These are phyloP conservation scores for Dicerorhinus sumatrensis DNA, from an alignment of 2,113 vertebrate genomes.

Conservation along the genomic window DNA sequence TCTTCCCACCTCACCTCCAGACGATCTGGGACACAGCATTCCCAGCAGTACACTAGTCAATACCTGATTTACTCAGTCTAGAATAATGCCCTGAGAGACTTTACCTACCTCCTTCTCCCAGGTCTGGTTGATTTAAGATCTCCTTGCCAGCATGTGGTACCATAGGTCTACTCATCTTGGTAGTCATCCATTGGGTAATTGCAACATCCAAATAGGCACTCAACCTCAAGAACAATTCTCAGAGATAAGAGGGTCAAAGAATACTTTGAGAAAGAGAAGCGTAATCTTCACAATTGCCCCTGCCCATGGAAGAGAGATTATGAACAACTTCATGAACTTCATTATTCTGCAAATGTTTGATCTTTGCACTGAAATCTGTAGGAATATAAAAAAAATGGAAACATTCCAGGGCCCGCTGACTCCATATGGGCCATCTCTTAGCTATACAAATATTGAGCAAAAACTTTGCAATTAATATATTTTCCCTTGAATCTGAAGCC, in stretches of 20 bases:
- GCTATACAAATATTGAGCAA: background rate
- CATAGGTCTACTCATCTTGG: background rate
- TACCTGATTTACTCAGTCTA: background rate
- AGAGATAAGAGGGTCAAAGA: background rate
- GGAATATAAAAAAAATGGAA: background rate
- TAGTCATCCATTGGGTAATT: background rate
- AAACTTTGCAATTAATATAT: background rate
- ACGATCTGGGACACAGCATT: too few species aligned
- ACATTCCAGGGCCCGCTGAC: too few species aligned
- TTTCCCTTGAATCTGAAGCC: background rate
- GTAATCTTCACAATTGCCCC: background rate
- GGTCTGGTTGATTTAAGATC: background rate
- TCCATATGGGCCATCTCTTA: background rate
- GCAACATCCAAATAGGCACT: background rate
- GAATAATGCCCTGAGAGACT: background rate
- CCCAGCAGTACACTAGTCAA: background rate
- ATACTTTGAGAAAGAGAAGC: background rate
- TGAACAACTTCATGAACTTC: background rate
- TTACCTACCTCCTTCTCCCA: background rate
- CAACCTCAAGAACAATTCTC: background rate
- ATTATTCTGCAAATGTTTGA: background rate
- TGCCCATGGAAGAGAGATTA: background rate
- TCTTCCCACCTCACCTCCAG: background rate
- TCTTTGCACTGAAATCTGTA: background rate
- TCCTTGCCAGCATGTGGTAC: background rate